These are phyloP conservation scores for Dermatemys mawii DNA, from an alignment of 2,113 vertebrate species.

Conservation along the genomic window DNA sequence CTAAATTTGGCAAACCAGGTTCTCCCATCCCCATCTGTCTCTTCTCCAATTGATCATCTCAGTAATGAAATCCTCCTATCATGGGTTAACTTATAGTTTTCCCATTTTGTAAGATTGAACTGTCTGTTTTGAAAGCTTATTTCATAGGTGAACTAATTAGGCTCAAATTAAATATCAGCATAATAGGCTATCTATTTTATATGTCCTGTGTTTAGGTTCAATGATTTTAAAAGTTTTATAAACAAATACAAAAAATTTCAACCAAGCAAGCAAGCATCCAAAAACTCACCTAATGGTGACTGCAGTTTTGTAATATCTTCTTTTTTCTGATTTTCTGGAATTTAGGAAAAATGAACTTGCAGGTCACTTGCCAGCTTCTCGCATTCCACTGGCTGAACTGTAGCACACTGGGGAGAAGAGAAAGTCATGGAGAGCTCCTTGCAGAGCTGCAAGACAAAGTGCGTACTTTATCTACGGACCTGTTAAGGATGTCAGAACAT, in stretches of 20 bases:
- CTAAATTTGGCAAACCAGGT: not conserved
- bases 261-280: not conserved
- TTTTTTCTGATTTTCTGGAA: not conserved
- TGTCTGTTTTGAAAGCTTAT: not conserved
- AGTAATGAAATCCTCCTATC: not conserved
- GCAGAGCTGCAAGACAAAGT: conserved; percentile 30
- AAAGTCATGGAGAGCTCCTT: not conserved
- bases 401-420: accelerated
- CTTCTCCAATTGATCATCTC: not conserved
- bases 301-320: not conserved
- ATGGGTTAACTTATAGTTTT: not conserved
- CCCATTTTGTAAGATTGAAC: not conserved
- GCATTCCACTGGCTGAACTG: not conserved
- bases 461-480: conserved; percentile 19
- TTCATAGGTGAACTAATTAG: not conserved
- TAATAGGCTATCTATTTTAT: not conserved
- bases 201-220: not conserved
- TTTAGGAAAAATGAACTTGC: not conserved
- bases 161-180: not conserved
- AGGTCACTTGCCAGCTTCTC: conserved; percentile 2
- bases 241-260: not conserved
- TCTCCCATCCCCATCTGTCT: not conserved
- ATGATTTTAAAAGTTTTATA: not conserved
- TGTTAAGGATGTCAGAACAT: not conserved
- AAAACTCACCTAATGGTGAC: not conserved